phyloP scores from a whole-genome alignment of 2,888 invertebrate genomes.

The Brachyptera putata region DNA sequence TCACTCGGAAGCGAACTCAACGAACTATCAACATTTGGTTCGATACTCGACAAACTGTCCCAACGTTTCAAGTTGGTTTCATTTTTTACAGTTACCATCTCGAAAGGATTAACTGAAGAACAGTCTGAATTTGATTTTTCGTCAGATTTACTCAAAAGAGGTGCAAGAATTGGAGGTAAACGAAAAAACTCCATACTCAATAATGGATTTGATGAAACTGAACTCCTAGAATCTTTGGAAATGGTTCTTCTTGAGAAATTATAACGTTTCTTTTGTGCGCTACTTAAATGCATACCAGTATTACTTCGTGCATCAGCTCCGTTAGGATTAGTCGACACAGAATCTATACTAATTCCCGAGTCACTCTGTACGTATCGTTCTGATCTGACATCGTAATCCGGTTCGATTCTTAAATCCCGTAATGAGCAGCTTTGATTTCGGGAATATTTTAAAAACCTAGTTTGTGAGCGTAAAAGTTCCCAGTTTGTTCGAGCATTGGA shows the following conservation, averaged over 20 bases:
- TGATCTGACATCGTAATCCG: conserved; percentile 8
- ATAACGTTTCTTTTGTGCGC: conserved; percentile 37
- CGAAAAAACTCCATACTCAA: conserved; percentile 54
- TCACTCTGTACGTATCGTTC: conserved; percentile 32
- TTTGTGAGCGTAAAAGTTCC: conserved; percentile 71
- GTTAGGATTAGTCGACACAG: conserved; percentile 13
- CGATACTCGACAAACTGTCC: conserved; percentile 65
- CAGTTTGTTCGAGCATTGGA: conserved; percentile 83
- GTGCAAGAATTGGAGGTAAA: conserved; percentile 66
- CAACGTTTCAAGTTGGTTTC: conserved; percentile 47
- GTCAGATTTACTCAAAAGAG: conserved; percentile 49
- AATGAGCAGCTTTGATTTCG: conserved; percentile 17
- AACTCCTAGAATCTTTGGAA: conserved; percentile 60
- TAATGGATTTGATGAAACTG: conserved; percentile 41
- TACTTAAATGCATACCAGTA: no score
- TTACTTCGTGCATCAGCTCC: not conserved
- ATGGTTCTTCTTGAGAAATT: conserved; percentile 53
- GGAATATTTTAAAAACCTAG: conserved; percentile 40
- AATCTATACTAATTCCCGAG: conserved; percentile 29
- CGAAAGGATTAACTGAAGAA: conserved; percentile 3
- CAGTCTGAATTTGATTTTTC: conserved; percentile 21
- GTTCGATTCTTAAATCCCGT: conserved; percentile 24
- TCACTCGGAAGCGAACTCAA: conserved; percentile 42
- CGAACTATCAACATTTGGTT: conserved; percentile 67
- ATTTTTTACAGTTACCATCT: conserved; percentile 23